These are phyloP conservation scores for Ptiloglossa arizonensis DNA, from an alignment of 1,140 invertebrate species.

Conservation along the genomic window DNA sequence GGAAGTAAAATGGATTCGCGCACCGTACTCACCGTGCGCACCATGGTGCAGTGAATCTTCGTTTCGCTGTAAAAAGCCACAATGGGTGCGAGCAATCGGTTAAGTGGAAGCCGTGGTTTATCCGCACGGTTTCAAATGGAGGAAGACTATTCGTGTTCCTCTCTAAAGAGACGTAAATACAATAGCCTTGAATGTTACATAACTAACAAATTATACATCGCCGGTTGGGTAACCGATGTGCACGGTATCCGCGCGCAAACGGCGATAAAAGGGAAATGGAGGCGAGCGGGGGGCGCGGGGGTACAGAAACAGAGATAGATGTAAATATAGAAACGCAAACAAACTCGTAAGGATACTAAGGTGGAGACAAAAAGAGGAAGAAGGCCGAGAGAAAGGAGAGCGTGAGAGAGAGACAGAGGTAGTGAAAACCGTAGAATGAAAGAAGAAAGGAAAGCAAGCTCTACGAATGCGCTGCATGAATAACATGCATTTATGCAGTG, in stretches of 20 bases:
- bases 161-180: slow-evolving; percentile 56
- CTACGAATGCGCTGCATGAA: slow-evolving; percentile 68
- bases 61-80: slow-evolving; percentile 64
- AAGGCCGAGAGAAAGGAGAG: not conserved
- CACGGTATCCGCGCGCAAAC: not conserved
- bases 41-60: slow-evolving; percentile 48
- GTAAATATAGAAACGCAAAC: not conserved
- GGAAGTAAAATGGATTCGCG: slow-evolving; percentile 56
- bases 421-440: not conserved
- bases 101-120: slow-evolving; percentile 67
- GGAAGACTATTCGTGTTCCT: slow-evolving; percentile 28
- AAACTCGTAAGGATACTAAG: not conserved
- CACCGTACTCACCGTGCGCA: slow-evolving; percentile 33
- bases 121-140: slow-evolving; percentile 50
- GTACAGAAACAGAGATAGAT: not conserved
- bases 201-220: slow-evolving; percentile 68
- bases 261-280: slow-evolving; percentile 2
- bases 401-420: too few relatives aligned
- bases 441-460: slow-evolving; percentile 44
- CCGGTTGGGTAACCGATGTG: slow-evolving; percentile 49
- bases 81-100: slow-evolving; percentile 68
- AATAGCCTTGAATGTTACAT: slow-evolving; percentile 55
- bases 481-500: slow-evolving; percentile 74
- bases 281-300: too few relatives aligned
- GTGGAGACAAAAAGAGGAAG: not conserved